A percentile compares a stretch with the other conserved stretches of the same genome.
These are phyloP conservation scores for Heterohyrax brucei DNA, from an alignment of 2,797 vertebrate species.

Conservation along the genomic window DNA sequence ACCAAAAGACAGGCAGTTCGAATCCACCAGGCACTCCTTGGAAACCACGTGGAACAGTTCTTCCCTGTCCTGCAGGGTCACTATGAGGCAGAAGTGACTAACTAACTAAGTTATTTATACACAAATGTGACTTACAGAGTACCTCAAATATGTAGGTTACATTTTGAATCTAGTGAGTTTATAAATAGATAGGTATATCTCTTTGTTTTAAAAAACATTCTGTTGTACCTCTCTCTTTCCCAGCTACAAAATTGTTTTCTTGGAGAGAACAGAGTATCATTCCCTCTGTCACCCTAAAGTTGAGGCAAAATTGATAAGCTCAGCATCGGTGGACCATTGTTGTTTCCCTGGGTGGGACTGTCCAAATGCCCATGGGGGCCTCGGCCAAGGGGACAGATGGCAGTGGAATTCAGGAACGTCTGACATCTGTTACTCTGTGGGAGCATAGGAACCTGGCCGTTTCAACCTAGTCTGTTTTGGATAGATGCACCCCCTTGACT, in stretches of 20 bases:
- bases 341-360: neutral
- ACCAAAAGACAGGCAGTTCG: no score
- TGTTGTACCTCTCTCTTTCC: neutral
- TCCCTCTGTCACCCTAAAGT: neutral
- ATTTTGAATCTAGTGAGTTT: constrained; percentile 20
- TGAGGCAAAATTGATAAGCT: neutral
- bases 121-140: neutral
- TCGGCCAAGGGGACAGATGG: neutral
- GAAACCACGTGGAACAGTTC: no score
- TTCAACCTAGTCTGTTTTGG: neutral
- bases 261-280: neutral
- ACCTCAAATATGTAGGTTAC: neutral
- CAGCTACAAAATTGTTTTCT: neutral
- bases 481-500: neutral
- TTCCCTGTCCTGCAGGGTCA: no score
- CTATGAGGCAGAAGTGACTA: no score
- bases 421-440: neutral
- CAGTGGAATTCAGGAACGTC: neutral
- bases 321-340: neutral
- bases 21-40: no score
- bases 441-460: neutral
- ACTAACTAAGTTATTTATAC: neutral
- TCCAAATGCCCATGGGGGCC: neutral
- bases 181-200: neutral
- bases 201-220: constrained; percentile 20